phyloP scores from a whole-genome alignment of 2,113 vertebrate genomes.

The Marmota flaviventris region DNA sequence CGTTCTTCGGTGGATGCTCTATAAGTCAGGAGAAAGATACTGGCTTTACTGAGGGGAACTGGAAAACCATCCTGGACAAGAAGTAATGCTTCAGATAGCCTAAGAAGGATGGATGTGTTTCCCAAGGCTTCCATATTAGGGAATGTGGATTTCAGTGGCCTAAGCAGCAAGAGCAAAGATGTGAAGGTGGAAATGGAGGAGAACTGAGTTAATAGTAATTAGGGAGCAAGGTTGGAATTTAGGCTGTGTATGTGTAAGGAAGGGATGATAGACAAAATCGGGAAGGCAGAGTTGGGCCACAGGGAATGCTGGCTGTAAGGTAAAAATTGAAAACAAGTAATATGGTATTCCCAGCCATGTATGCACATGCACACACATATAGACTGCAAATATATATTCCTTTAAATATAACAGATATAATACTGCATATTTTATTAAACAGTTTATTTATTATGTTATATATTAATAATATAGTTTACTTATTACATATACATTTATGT shows the following conservation, averaged over 20 bases:
- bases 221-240: neutral
- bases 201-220: neutral
- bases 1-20: neutral
- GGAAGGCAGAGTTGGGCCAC: neutral
- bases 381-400: neutral
- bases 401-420: neutral
- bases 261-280: neutral
- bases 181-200: neutral
- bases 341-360: neutral
- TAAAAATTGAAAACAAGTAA: slow-evolving; percentile 42
- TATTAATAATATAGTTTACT: neutral
- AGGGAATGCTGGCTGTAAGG: neutral
- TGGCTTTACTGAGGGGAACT: neutral
- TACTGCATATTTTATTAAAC: neutral
- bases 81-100: neutral
- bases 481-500: neutral
- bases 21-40: neutral
- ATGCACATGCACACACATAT: neutral
- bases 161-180: neutral
- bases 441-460: neutral
- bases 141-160: neutral
- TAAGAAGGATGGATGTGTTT: neutral
- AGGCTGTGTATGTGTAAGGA: neutral
- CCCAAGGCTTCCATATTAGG: neutral
- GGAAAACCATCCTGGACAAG: neutral